Conservation (phyloP, 2,797 vertebrate genomes). For the Pangasius mekongensis region DNA sequence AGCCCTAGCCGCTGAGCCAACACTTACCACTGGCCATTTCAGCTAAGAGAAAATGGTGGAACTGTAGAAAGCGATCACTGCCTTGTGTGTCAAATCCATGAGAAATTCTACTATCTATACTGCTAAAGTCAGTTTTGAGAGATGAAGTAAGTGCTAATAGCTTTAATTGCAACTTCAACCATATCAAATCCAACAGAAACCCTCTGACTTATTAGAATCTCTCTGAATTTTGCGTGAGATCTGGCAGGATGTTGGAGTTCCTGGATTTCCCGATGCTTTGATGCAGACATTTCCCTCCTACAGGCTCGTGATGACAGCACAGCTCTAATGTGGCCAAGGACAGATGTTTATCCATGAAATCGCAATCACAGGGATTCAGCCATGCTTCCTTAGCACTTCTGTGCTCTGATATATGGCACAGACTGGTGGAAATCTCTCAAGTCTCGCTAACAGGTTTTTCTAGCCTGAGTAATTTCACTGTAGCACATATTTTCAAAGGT, state of each 20-base stretch:
- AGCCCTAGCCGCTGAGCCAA: background rate
- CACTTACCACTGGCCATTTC: background rate
- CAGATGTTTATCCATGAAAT: slow-evolving; percentile 51
- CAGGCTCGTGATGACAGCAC: slow-evolving; percentile 30
- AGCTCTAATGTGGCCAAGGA: slow-evolving; percentile 36
- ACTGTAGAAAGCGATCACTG: background rate
- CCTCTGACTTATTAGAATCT: background rate
- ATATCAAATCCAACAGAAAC: background rate
- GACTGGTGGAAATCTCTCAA: slow-evolving; percentile 18
- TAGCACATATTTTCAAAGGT: background rate
- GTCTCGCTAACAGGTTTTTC: slow-evolving; percentile 1
- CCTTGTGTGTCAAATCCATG: background rate
- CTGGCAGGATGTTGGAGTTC: slow-evolving; percentile 18
- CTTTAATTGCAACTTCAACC: background rate
- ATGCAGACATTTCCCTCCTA: slow-evolving; percentile 52
- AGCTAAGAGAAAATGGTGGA: background rate
- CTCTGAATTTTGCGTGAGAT: slow-evolving; percentile 4
- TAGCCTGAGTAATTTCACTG: slow-evolving; percentile 4
- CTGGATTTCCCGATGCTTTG: slow-evolving; percentile 50
- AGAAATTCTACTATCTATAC: background rate
- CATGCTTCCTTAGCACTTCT: slow-evolving; percentile 44
- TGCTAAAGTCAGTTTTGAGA: background rate
- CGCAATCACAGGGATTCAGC: slow-evolving; percentile 38
- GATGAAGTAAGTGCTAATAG: background rate
- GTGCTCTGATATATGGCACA: slow-evolving; percentile 22